Base-by-base conservation (phyloP, 1,140 invertebrate genomes). In the Caenorhabditis tropicalis region DNA sequence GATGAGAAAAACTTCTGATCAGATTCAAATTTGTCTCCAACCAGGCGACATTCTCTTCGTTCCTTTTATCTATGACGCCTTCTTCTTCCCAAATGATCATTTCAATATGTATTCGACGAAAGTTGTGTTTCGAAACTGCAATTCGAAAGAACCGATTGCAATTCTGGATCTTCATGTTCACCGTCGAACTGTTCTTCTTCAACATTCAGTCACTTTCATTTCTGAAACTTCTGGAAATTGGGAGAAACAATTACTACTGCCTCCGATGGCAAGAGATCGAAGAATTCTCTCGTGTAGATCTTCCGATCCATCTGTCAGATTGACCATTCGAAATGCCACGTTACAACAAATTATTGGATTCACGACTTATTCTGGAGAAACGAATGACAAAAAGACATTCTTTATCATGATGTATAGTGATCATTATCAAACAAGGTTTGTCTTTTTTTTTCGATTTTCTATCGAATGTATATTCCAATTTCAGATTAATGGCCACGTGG, bases 81-180 rank as follows among this genome's bases (percentile, higher is more conserved):
- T 81, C 48, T 81, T 48, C 12, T 49, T 43, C 33, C 51, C 48
- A 19, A 81, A 21, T 43, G 51, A 53, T 36, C 46, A 51, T 29
- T 81, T 81, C n/a, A 81, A 53, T 21, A 53, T 53, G 29, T 56
- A 82, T 36, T 70, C 60, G 1, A 82, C 82, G 6, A 82, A 82
- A 49, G 82, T 82, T 0, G 56, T 82, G 5, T 82, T 82, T 21
- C 70, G 83, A 65, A 27, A 79, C 65, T 70, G 83, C 56, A 31
- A 84, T n/a, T n/a, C 70, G 19, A 51, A 49, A 33, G 58, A 84
- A 16, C 70, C 79, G 7, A 29, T 84, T 4, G 31, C 83, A 15
- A 84, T 84, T 36, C 16, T 84, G 48, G 83, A 79, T 80, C 58
- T 84, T n/a, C 48, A 53, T 27, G 58, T 84, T 27, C 49, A 84